Conservation (phyloP, 1,140 invertebrate genomes). For the Batillaria attramentaria region DNA sequence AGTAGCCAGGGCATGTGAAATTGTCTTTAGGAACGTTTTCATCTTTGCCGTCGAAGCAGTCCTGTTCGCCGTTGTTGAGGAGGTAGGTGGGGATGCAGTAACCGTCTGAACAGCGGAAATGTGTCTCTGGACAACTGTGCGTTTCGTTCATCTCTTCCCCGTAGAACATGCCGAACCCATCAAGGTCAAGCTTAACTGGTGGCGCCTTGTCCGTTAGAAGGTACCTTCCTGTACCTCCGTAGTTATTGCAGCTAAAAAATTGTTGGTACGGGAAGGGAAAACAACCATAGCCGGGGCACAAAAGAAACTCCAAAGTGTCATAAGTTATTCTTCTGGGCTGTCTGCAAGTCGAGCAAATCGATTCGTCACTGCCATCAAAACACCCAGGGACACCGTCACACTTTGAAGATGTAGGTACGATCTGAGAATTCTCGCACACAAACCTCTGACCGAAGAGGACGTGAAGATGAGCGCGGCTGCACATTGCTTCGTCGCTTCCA, state of each 20-base stretch:
- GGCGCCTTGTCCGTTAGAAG: background rate
- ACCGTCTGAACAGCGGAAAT: conserved; percentile 15
- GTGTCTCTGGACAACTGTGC: background rate
- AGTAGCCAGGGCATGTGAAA: conserved; percentile 16
- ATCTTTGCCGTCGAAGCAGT: conserved; percentile 33
- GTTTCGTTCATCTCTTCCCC: background rate
- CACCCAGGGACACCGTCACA: conserved; percentile 37
- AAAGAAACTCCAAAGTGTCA: background rate
- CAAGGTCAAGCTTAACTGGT: conserved; percentile 2
- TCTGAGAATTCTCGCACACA: conserved; percentile 26
- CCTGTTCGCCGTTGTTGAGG: conserved; percentile 32
- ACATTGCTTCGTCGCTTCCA: conserved; percentile 25
- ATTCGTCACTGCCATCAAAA: conserved; percentile 30
- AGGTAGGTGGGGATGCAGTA: conserved; percentile 32
- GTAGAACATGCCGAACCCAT: conserved; percentile 34
- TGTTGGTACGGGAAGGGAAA: background rate
- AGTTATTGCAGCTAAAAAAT: conserved; percentile 29
- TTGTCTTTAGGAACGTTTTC: conserved; percentile 10
- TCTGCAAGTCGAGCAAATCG: background rate
- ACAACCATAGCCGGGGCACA: conserved; percentile 16
- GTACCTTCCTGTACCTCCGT: conserved; percentile 30
- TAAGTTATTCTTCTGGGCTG: no score
- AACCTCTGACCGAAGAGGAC: background rate
- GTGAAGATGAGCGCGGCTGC: background rate
- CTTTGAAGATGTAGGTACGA: background rate